A percentile compares a stretch with the other conserved stretches of the same genome.
Evolutionary conservation across 64 coral and sea anemone species (phyloP).

Genomic region (Actinia tenebrosa): DNA sequence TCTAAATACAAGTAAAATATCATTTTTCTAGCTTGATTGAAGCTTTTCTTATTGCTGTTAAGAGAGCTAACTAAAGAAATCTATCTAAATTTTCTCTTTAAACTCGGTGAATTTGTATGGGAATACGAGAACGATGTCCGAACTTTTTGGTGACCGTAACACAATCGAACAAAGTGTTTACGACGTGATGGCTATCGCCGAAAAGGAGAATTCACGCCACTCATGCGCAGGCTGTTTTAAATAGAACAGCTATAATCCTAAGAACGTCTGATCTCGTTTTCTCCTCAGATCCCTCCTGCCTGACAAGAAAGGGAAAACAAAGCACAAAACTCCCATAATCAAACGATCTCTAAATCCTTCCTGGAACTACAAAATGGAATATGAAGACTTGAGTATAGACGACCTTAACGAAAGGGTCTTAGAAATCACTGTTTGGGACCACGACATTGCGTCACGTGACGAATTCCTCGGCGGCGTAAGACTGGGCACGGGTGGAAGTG

Average conservation of each 20-base stretch:
- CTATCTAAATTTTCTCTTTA: no score
- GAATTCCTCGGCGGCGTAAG: slow-evolving; percentile 94
- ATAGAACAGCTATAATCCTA: background rate
- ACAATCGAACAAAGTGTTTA: no score
- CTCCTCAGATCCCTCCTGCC: slow-evolving; percentile 66
- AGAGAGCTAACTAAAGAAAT: no score
- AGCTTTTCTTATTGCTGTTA: no score
- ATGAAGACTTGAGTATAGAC: slow-evolving; percentile 65
- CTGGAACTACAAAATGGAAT: slow-evolving; percentile 90
- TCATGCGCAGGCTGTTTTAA: background rate
- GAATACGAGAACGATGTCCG: no score
- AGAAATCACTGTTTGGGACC: slow-evolving; percentile 80
- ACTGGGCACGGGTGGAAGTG: slow-evolving; percentile 72
- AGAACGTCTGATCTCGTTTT: background rate
- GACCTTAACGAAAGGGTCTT: slow-evolving; percentile 73
- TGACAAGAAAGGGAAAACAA: slow-evolving; percentile 82
- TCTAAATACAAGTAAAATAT: no score
- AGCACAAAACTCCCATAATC: slow-evolving; percentile 69
- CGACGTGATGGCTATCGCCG: no score
- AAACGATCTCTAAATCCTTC: slow-evolving; percentile 85
- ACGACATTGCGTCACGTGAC: slow-evolving; percentile 75
- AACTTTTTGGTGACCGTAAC: no score
- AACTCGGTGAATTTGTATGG: no score
- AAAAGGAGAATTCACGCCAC: no score
- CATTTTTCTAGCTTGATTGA: no score